Conservation (phyloP, 2,888 invertebrate species). For the Dastarcus helophoroides region DNA sequence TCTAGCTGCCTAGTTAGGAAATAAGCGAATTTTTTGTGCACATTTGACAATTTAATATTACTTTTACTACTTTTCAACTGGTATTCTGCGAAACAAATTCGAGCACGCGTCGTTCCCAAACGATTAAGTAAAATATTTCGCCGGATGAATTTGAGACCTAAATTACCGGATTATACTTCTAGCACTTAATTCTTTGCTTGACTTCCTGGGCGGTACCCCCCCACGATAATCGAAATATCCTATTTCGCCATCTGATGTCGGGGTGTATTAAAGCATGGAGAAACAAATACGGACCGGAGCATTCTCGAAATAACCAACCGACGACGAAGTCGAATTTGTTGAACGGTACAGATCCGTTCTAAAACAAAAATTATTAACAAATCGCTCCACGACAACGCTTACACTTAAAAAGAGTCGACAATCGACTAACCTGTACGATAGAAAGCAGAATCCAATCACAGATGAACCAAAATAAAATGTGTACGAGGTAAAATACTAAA, state of each 20-base stretch:
- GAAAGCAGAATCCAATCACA: slow-evolving; percentile 89
- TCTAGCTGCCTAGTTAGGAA: too few relatives aligned
- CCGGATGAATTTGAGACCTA: too few relatives aligned
- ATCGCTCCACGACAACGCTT: slow-evolving; percentile 1
- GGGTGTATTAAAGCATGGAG: slow-evolving; percentile 78
- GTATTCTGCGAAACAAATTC: too few relatives aligned
- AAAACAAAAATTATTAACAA: slow-evolving; percentile 25
- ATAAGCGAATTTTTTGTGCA: too few relatives aligned
- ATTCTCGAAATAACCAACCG: slow-evolving; percentile 90
- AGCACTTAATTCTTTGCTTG: slow-evolving; percentile 60
- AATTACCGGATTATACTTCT: slow-evolving; percentile 8
- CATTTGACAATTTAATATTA: too few relatives aligned
- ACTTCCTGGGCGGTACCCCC: slow-evolving; percentile 90
- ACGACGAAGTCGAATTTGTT: slow-evolving; percentile 87
- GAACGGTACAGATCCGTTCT: slow-evolving; percentile 88
- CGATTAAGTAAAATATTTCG: too few relatives aligned
- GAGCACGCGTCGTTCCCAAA: too few relatives aligned
- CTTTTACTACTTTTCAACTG: too few relatives aligned
- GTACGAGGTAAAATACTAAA: slow-evolving; percentile 83
- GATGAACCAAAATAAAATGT: slow-evolving; percentile 89
- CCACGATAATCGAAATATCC: slow-evolving; percentile 86
- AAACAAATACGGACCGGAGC: slow-evolving; percentile 80
- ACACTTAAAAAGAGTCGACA: slow-evolving; percentile 1
- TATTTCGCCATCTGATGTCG: slow-evolving; percentile 86
- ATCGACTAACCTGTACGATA: slow-evolving; percentile 59